Evolutionary conservation across 2,888 invertebrate species (phyloP), one percentile per base, ranked within the genome.

Genomic region (Smittia sp.): DNA sequence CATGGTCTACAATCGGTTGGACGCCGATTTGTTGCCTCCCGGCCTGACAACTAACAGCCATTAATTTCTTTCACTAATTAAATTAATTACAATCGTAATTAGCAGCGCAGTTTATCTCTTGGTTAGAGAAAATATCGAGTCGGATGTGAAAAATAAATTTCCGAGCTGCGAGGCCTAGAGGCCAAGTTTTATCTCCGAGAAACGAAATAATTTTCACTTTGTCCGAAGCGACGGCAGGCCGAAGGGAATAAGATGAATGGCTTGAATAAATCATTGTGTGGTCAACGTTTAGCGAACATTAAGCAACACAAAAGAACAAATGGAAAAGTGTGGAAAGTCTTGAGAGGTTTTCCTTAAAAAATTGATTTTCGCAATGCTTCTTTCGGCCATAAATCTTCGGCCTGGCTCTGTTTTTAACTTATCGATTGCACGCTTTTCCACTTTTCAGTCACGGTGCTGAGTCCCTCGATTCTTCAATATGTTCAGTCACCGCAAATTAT

Each of bases 301-400:
- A 25, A 32, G 32, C 20, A 69, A 18, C 52, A 69, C 41, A 32
- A n/a, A n/a, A n/a, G n/a, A n/a, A n/a, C n/a, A n/a, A 68, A 69
- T 25, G 27, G 41, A 54, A 52, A 52, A 41, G 41, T 41, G 69
- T 52, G 69, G 54, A 69, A 69, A 52, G 9, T 68, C 25, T 69
- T 69, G 52, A 27, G 69, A 27, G 69, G 41, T 52, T 69, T 69
- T 69, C 69, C 69, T 69, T 69, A 69, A 69, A 69, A 69, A 69
- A 69, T 69, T 69, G 69, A 69, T 69, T 69, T 69, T 68, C 41
- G 11, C 27, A 32, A 9, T 32, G 32, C 32, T 52, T 22, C 15
- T 68, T 4, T 68, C 27, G 69, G 15, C 18, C 18, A 69, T 69
- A 69, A 69, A 69, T 69, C 69, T 69, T 54, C 20, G 13, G 22